These are phyloP conservation scores for Opisthograptis luteolata DNA, from an alignment of 2,888 invertebrate genomes.

Conservation along the genomic window DNA sequence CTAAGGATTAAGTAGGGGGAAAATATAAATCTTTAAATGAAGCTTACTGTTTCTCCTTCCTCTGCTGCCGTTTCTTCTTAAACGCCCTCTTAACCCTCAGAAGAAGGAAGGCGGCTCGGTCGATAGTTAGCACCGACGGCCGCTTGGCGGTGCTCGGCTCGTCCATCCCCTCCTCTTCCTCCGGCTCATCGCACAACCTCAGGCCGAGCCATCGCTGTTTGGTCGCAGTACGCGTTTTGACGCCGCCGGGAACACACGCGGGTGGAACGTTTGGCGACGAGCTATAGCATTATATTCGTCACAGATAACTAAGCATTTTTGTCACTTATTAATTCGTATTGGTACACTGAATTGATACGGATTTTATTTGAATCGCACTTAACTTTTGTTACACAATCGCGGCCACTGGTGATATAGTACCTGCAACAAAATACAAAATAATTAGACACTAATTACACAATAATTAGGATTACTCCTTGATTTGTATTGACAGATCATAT, in stretches of 20 bases:
- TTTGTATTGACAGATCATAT: no score
- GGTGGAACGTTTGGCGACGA: constrained; percentile 20
- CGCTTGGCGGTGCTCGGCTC: constrained; percentile 80
- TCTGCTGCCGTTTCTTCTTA: constrained; percentile 94
- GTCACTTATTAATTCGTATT: not conserved
- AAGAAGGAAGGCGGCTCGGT: constrained; percentile 94
- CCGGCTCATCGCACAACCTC: constrained; percentile 81
- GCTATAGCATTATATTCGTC: constrained; percentile 25
- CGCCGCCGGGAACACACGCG: constrained; percentile 42
- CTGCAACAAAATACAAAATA: constrained; percentile 7
- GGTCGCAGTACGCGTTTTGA: constrained; percentile 70
- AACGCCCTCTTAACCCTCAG: constrained; percentile 95
- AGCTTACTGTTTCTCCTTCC: constrained; percentile 94
- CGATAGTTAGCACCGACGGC: constrained; percentile 91
- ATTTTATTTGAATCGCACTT: not conserved
- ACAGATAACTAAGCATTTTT: constrained; percentile 1
- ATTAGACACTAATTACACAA: no score
- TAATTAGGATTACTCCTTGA: no score
- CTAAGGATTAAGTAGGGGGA: no score
- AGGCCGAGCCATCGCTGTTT: constrained; percentile 82
- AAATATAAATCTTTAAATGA: no score
- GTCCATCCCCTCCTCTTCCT: constrained; percentile 75
- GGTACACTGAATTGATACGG: not conserved
- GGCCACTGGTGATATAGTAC: constrained; percentile 6
- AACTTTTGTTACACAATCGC: constrained; percentile 12